Evolutionary conservation across 2,113 vertebrate genomes (phyloP), one percentile per base, ranked within the genome.

Genomic region (Takifugu bimaculatus): DNA sequence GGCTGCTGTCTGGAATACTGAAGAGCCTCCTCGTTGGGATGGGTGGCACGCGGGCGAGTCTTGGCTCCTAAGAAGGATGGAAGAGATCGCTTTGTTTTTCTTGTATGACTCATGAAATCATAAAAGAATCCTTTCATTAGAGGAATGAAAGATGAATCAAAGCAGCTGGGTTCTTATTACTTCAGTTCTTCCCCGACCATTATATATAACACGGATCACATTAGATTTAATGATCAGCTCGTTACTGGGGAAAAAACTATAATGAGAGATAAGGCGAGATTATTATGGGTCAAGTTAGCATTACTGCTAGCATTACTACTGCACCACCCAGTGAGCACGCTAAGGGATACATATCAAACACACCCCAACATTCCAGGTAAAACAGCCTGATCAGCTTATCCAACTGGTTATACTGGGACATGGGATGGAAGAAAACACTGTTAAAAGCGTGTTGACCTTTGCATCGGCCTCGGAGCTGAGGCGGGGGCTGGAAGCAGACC

Each of bases 401-500:
- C 20, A 20, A 20, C 20, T 20, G 20, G 20, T 20, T 20, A 20
- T 20, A 20, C 20, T 20, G 15, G 45, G 45, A n/a, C 4, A 4
- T 2, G 5, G 45, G 45, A n/a, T n/a, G 45, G 45, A 48, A 5
- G 11, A 9, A 26, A 42, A 39, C 12, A 10, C 39, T 26, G 29
- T 35, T 39, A 11, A 10, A 39, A 55, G 0, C 1, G 29, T 39
- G 32, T 0, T 63, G 76, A 92, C 91, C 89, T 91, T 92, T 43
- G 75, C 57, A 54, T 92, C 90, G 0, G 82, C 58, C 39, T 91
- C 90, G 0, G 90, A 85, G 84, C 88, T 93, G 54, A 93, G 90
- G 58, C 87, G 88, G 28, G 92, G 92, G 60, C 92, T 92, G 54
- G 91, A 92, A 20, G 91, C 91, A 0, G 91, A 92, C 72, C 91